Evolutionary conservation across 1,140 invertebrate genomes (phyloP), one percentile per base, ranked within the genome.

Genomic region (Halyomorpha halys): DNA sequence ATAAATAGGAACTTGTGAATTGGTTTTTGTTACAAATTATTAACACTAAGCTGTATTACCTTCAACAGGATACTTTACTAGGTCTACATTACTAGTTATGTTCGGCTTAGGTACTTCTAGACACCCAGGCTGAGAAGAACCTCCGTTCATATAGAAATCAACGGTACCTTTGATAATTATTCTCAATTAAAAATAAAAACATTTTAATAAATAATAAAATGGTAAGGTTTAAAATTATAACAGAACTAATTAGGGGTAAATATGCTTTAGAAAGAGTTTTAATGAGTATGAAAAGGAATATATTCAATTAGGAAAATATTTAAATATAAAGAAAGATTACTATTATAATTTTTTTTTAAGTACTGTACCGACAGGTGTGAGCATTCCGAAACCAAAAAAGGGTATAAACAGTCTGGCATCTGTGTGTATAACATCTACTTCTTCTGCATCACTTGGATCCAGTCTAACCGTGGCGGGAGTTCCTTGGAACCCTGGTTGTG

Each of bases 351-450:
- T n/a, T n/a, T n/a, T n/a, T 8, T 39, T 9, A 8, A 39, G 13
- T 39, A 39, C 13, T 60, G 61, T 69, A 72, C 72, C 76, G 27
- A 72, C 71, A 16, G 74, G 71, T 15, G n/a, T 44, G 11, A 72
- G 72, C 68, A 76, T 73, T 44, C 76, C 76, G 25, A 76, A 71
- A 23, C 76, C 76, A 3, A 77, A 64, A 27, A 70, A 64, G n/a
- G 74, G 74, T 39, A 75, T 30, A 19, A 74, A 72, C 60, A 73
- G 75, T 66, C 68, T 70, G 21, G 72, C 75, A 70, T 78, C 76
- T 5, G 78, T 79, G 66, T 80, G 79, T 15, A 79, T 63, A 23
- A 77, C 73, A 39, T 79, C 77, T 0, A 80, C 73, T 67, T 78
- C 78, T 14, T 72, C 66, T 9, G 75, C 79, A 68, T 79, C 77